These are phyloP conservation scores for Mechanitis mazaeus DNA, from an alignment of 2,888 invertebrate species.

Conservation along the genomic window DNA sequence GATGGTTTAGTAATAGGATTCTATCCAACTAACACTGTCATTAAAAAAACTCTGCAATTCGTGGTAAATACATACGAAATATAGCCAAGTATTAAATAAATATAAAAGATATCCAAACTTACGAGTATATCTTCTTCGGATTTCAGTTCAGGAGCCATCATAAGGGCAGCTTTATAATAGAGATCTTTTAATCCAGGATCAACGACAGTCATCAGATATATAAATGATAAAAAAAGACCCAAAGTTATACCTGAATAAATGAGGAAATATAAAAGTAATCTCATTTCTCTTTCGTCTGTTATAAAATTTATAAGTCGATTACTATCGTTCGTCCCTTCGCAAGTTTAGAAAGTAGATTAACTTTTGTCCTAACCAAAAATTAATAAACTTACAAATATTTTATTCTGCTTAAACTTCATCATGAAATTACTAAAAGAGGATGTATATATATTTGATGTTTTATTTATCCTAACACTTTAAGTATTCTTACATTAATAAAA, in stretches of 20 bases:
- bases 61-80: too few relatives aligned
- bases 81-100: not conserved
- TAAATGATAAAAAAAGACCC: conserved; percentile 36
- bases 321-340: not conserved
- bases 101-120: conserved; percentile 12
- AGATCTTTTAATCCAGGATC: conserved; percentile 46
- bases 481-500: too few relatives aligned
- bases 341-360: conserved; percentile 4
- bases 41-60: too few relatives aligned
- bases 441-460: not conserved
- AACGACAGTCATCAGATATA: conserved; percentile 44
- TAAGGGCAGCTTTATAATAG: conserved; percentile 26
- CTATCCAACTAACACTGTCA: too few relatives aligned
- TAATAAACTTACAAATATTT: not conserved
- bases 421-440: conserved; percentile 2
- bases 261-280: conserved; percentile 38
- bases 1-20: too few relatives aligned
- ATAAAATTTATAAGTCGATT: conserved; percentile 3
- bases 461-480: too few relatives aligned
- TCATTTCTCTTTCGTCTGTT: conserved; percentile 34
- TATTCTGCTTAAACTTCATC: not conserved
- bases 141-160: conserved; percentile 27
- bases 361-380: not conserved
- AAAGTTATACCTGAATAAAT: conserved; percentile 36
- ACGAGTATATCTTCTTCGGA: conserved; percentile 22